Evolutionary conservation across 2,888 invertebrate species (phyloP), one percentile per base, ranked within the genome.

Genomic region (Callyntrura sp.): DNA sequence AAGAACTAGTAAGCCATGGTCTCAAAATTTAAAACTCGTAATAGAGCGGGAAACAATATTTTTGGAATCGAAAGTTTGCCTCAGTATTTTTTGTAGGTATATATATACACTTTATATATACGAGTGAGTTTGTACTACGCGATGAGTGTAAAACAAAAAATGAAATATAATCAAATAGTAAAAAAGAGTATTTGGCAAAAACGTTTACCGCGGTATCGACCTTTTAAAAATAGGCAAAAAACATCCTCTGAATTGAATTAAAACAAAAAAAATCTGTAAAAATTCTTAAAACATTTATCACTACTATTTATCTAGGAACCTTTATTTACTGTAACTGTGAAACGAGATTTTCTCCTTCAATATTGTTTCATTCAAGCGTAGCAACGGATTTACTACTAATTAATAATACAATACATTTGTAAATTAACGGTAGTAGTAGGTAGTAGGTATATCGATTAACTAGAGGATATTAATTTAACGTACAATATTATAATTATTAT

Each of bases 51-150:
- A 57, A 79, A 45, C n/a, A 78, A 28, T 76, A 76, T 76, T 76
- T 76, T 76, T 76, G 48, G 76, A 76, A 76, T 28, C 51, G 76
- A 48, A 76, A 76, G 76, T 76, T 51, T 76, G 76, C 25, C 51
- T 51, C 76, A 76, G 76, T 76, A 51, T 76, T 76, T 76, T 76
- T 51, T 76, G 76, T 68, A 68, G 35, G 43, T 43, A 43, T 68
- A 73, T 23, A 23, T 60, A 60, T 65, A 12, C 4, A 20, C 14
- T 20, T 14, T 20, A 48, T 28, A 62, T 62, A 28, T 14, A 25
- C 9, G 28, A 62, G 4, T 62, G 45, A 43, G 17, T 73, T 73
- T 9, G 20, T 73, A 43, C 20, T 57, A 1, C 11, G 0, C 20
- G 5, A 45, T 20, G 48, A 5, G 45, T 12, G 70, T 73, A 43